Evolutionary conservation across 1,140 invertebrate species (phyloP).

Genomic region (Batillaria attramentaria): DNA sequence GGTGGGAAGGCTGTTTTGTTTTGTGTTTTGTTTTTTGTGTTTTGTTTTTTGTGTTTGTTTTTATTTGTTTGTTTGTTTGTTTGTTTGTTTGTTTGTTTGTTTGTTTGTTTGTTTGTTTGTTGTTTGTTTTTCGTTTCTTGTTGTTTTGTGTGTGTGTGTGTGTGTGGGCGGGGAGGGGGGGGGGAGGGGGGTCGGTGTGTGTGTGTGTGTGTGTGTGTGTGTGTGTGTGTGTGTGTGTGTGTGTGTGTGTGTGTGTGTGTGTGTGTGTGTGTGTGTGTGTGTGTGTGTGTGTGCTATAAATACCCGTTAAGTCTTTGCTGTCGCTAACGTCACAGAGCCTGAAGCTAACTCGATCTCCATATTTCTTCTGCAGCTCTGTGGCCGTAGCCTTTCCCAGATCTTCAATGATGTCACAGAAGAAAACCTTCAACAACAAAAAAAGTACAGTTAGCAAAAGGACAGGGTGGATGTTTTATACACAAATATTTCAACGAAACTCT

Average conservation of each 20-base stretch:
- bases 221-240: neutral
- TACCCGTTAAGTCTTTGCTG: no score
- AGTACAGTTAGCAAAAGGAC: no score
- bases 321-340: no score
- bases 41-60: neutral
- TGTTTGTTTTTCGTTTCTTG: neutral
- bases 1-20: no score
- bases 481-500: no score
- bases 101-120: neutral
- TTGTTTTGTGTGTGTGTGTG: constrained; percentile 1
- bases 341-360: no score
- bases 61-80: neutral
- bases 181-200: constrained; percentile 5
- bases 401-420: no score
- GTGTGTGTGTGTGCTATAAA: no score
- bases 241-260: neutral
- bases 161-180: neutral
- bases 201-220: neutral
- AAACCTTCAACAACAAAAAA: no score
- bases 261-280: constrained; percentile 18
- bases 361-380: no score
- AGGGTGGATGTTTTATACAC: no score
- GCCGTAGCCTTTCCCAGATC: no score
- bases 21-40: neutral
- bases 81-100: neutral